Conservation (phyloP, 2,113 vertebrate species). For the cat (Felis catus) region DNA sequence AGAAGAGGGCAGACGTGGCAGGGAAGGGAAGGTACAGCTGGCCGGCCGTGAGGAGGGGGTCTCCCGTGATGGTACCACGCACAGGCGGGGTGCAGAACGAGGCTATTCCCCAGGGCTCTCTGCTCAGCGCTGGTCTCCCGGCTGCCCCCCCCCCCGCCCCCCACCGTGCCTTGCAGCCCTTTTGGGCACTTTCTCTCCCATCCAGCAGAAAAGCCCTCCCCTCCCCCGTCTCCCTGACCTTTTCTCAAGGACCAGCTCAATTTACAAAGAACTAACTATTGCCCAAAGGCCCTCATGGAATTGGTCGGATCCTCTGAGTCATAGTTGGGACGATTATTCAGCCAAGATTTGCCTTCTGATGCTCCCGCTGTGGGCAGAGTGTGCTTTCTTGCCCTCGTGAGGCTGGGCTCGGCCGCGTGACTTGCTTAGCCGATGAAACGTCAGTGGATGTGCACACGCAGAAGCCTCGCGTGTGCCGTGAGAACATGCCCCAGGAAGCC, state of each 20-base stretch:
- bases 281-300: too few species aligned
- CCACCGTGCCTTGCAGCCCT: background rate
- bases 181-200: background rate
- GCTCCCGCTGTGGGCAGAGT: background rate
- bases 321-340: accelerated
- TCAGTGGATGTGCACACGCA: too few species aligned
- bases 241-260: background rate
- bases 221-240: background rate
- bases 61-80: background rate
- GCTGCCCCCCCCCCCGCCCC: too few species aligned
- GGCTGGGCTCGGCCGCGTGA: background rate
- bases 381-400: background rate
- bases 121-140: too few species aligned
- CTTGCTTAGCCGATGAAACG: too few species aligned
- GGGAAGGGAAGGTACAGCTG: background rate
- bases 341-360: background rate
- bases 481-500: background rate
- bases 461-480: accelerated
- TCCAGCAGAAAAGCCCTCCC: background rate
- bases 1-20: background rate
- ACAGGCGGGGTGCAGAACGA: background rate
- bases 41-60: background rate
- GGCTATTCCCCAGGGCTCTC: background rate
- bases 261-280: background rate
- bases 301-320: background rate